phyloP scores from a whole-genome alignment of 2,797 vertebrate species.

The Monodelphis domestica region DNA sequence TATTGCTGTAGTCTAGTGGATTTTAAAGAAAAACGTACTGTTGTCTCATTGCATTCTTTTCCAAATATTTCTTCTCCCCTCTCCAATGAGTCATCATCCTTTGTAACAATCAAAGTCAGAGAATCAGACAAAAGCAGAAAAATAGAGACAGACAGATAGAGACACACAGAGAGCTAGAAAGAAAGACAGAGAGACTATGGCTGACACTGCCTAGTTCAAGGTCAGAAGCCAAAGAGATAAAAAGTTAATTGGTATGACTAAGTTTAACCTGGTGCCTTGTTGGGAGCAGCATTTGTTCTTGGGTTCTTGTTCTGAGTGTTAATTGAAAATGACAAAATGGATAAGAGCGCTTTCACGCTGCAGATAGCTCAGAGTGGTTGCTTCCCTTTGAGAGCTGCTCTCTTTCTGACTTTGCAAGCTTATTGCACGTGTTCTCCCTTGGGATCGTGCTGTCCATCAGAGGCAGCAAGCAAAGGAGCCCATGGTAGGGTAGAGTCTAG shows the following conservation, averaged over 20 bases:
- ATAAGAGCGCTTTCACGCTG: not conserved
- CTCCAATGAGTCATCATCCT: too few relatives aligned
- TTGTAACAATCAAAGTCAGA: not conserved
- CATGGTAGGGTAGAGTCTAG: not conserved
- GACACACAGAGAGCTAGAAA: not conserved
- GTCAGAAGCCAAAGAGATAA: slow-evolving; percentile 78
- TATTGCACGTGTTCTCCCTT: not conserved
- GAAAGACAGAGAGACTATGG: not conserved
- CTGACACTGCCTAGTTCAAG: slow-evolving; percentile 41
- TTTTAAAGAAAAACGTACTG: too few relatives aligned
- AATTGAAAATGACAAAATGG: not conserved
- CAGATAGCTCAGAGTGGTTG: not conserved
- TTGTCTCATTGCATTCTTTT: too few relatives aligned
- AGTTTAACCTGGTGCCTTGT: not conserved
- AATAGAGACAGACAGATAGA: not conserved
- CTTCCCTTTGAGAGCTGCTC: not conserved
- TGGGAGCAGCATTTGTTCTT: not conserved
- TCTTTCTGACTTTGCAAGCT: not conserved
- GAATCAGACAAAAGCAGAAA: not conserved
- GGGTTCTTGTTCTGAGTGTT: not conserved
- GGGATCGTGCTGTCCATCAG: not conserved
- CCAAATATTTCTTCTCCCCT: too few relatives aligned
- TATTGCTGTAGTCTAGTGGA: too few relatives aligned
- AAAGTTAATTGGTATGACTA: not conserved
- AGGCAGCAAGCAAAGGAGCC: not conserved